These are phyloP conservation scores for Lasioglossum vierecki DNA, from an alignment of 2,888 invertebrate genomes.

Conservation along the genomic window DNA sequence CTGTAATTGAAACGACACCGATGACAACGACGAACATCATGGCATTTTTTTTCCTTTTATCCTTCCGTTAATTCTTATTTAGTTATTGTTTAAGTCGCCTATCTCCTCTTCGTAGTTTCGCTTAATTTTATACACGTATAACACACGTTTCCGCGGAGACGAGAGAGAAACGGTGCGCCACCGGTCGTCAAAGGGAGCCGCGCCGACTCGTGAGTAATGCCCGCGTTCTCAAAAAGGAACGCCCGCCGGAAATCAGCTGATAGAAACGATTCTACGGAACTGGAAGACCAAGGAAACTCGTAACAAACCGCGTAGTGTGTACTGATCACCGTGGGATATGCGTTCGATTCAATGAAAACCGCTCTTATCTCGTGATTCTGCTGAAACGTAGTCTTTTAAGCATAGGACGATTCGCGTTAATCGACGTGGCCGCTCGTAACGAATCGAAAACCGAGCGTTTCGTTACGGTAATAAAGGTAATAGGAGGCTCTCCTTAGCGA, in stretches of 20 bases:
- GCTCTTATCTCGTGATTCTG: slow-evolving; percentile 13
- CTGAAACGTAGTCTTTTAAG: slow-evolving; percentile 42
- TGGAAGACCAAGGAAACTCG: slow-evolving; percentile 68
- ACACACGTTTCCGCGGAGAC: slow-evolving; percentile 37
- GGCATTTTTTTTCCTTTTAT: slow-evolving; percentile 1
- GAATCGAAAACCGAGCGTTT: slow-evolving; percentile 10
- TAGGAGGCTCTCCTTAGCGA: slow-evolving; percentile 28
- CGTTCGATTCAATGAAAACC: slow-evolving; percentile 37
- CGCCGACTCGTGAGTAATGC: background rate
- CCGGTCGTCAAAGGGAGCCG: background rate
- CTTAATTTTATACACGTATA: slow-evolving; percentile 57
- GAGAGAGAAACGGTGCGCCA: slow-evolving; percentile 8
- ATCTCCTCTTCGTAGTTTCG: slow-evolving; percentile 40
- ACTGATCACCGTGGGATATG: slow-evolving; percentile 67
- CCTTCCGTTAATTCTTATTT: slow-evolving; percentile 16
- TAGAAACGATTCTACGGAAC: slow-evolving; percentile 49
- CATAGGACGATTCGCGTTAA: slow-evolving; percentile 44
- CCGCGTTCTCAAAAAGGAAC: background rate
- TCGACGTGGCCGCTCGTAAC: slow-evolving; percentile 8
- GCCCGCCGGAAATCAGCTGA: slow-evolving; percentile 43
- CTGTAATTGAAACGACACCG: slow-evolving; percentile 64
- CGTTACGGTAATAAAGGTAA: slow-evolving; percentile 35
- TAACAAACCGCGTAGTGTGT: slow-evolving; percentile 46
- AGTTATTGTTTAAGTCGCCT: slow-evolving; percentile 25
- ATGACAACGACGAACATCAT: slow-evolving; percentile 67